Percentiles rank a stretch among this genome's conserved stretches.
Conservation (phyloP, 2,888 invertebrate species). For the Pantelozetes paolii region DNA sequence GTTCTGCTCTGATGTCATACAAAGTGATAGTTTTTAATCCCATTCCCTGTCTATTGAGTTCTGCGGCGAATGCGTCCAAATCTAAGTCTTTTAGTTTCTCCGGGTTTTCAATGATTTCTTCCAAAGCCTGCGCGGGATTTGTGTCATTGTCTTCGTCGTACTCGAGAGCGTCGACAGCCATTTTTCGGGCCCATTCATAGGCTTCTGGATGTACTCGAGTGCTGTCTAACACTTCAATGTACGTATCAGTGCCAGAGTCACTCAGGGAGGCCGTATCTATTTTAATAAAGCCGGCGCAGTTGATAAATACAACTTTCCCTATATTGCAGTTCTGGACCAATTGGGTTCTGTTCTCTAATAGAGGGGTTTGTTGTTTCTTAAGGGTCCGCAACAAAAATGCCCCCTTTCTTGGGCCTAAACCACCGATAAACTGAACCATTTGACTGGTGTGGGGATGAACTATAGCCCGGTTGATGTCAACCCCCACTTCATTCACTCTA, state of each 20-base stretch:
- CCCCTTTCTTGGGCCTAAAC: constrained; percentile 91
- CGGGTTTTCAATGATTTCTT: constrained; percentile 93
- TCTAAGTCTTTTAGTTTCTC: constrained; percentile 91
- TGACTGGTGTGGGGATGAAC: constrained; percentile 80
- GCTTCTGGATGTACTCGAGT: constrained; percentile 98
- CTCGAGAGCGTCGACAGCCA: constrained; percentile 98
- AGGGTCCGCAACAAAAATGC: constrained; percentile 56
- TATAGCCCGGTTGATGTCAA: constrained; percentile 90
- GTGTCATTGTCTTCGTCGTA: constrained; percentile 85
- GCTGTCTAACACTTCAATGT: constrained; percentile 92
- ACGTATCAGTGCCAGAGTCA: constrained; percentile 80
- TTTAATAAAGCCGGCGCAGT: constrained; percentile 97
- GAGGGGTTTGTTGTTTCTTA: constrained; percentile 43
- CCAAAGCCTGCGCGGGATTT: constrained; percentile 92
- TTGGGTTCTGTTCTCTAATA: constrained; percentile 84
- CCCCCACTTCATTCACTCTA: constrained; percentile 94
- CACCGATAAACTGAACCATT: constrained; percentile 92
- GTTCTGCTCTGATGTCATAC: constrained; percentile 92
- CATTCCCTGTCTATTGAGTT: constrained; percentile 72
- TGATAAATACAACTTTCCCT: constrained; percentile 97
- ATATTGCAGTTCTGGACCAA: constrained; percentile 91
- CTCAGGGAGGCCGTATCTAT: constrained; percentile 94
- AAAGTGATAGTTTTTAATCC: constrained; percentile 71
- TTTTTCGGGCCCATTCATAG: constrained; percentile 99
- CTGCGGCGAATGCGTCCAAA: constrained; percentile 96